Evolutionary conservation across 2,113 vertebrate species (phyloP).

Genomic region (Pseudopipra pipra): DNA sequence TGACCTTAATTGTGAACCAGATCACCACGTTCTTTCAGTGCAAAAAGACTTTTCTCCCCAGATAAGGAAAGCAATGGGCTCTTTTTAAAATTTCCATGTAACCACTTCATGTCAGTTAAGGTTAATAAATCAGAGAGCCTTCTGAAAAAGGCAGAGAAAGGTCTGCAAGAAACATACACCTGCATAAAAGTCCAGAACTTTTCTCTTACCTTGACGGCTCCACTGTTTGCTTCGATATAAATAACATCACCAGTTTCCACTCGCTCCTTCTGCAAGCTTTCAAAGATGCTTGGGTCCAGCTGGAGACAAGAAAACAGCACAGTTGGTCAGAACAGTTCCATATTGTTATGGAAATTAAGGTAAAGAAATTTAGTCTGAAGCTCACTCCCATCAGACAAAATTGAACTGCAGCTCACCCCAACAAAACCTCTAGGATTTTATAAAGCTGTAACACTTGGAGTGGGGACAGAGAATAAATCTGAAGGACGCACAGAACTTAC

Average conservation of each 20-base stretch:
- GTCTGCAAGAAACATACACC: not conserved
- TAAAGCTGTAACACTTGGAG: not conserved
- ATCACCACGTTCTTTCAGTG: not conserved
- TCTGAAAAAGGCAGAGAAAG: constrained; percentile 25
- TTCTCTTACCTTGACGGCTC: constrained; percentile 91
- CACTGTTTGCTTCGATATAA: constrained; percentile 98
- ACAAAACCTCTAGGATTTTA: not conserved
- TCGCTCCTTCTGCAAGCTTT: constrained; percentile 96
- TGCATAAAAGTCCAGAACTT: not conserved
- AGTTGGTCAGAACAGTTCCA: not conserved
- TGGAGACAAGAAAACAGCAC: constrained; percentile 47
- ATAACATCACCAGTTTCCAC: constrained; percentile 98
- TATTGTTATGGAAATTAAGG: not conserved
- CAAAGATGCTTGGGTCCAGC: constrained; percentile 98
- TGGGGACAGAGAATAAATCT: not conserved
- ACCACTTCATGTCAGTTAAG: constrained; percentile 5
- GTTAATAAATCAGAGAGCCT: constrained; percentile 4
- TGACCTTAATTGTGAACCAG: constrained; percentile 51
- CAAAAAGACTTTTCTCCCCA: not conserved
- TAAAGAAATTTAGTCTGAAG: not conserved
- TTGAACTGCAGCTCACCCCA: not conserved
- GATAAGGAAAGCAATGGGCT: constrained; percentile 7
- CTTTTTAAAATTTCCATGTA: not conserved
- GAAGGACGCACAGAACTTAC: not conserved
- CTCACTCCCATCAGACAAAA: not conserved